Conservation (phyloP, 1,140 invertebrate genomes). For the Ceratina australensis region DNA sequence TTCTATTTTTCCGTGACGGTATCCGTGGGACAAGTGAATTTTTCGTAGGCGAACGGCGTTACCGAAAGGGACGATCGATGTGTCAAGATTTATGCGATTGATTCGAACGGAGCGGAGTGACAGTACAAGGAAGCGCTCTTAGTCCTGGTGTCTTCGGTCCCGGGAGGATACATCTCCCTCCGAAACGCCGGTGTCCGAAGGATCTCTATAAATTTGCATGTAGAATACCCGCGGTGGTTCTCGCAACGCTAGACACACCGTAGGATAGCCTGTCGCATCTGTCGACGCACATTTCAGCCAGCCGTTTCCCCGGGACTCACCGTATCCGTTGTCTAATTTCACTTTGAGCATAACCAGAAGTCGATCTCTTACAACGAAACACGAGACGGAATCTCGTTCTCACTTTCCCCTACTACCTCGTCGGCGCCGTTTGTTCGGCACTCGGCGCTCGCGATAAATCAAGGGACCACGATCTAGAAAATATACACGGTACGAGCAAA, state of each 20-base stretch:
- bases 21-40: conserved; percentile 58
- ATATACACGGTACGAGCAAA: background rate
- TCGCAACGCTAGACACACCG: conserved; percentile 56
- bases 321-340: conserved; percentile 57
- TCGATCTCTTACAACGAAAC: conserved; percentile 45
- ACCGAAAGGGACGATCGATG: conserved; percentile 74
- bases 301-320: conserved; percentile 13
- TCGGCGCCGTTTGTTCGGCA: conserved; percentile 7
- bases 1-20: conserved; percentile 23
- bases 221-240: conserved; percentile 77
- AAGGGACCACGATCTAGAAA: background rate
- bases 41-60: conserved; percentile 60
- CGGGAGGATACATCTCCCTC: conserved; percentile 74
- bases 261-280: conserved; percentile 54
- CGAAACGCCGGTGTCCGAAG: conserved; percentile 75
- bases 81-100: conserved; percentile 79
- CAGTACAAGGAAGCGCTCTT: conserved; percentile 81
- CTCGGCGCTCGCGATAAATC: background rate
- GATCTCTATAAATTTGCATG: conserved; percentile 81
- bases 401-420: conserved; percentile 2
- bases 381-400: conserved; percentile 15
- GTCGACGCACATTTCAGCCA: conserved; percentile 53
- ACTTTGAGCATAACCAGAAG: conserved; percentile 57
- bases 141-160: conserved; percentile 76
- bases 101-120: conserved; percentile 78